Conservation (phyloP, 2,888 invertebrate genomes). For the Troides oblongomaculatus region DNA sequence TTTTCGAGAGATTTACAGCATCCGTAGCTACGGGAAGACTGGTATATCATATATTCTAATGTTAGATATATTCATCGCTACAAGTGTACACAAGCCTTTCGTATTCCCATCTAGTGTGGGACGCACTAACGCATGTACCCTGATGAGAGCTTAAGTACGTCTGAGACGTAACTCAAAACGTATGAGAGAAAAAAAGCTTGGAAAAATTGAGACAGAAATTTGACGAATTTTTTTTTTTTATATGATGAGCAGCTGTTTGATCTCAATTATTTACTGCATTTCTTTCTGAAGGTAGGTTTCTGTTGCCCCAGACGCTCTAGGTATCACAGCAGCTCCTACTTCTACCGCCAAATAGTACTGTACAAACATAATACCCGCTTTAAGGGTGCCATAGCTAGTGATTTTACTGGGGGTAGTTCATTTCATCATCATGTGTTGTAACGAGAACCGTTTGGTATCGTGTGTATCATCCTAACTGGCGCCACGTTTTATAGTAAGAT, state of each 20-base stretch:
- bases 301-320: no score
- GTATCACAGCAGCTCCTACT: no score
- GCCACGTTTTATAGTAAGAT: no score
- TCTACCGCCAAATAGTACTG: no score
- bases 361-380: no score
- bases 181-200: neutral
- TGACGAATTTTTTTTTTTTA: neutral
- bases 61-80: neutral
- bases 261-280: neutral
- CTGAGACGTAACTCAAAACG: constrained; percentile 3
- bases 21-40: neutral
- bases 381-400: no score
- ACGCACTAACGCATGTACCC: constrained; percentile 5
- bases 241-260: neutral
- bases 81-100: neutral
- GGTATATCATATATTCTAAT: neutral
- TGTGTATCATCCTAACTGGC: no score
- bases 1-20: no score
- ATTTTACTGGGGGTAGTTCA: no score
- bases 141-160: constrained; percentile 3
- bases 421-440: no score
- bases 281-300: no score
- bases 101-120: neutral
- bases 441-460: no score
- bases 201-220: neutral